Conservation (phyloP, 2,797 vertebrate genomes). For the Gila robusta region DNA sequence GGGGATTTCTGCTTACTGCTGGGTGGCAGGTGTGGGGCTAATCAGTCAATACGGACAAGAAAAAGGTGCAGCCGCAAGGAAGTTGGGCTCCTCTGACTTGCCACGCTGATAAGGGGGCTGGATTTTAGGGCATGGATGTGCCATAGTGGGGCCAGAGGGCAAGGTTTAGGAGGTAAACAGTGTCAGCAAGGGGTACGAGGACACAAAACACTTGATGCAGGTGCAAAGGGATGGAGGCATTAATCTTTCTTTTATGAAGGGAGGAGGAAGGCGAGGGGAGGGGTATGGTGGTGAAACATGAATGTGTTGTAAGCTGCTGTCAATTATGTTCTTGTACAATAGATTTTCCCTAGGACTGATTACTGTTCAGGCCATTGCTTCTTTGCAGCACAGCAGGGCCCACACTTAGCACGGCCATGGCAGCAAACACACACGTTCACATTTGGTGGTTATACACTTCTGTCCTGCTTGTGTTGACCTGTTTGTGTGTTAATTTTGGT, state of each 20-base stretch:
- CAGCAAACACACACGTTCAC: not conserved
- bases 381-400: conserved; percentile 29
- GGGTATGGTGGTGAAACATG: conserved; percentile 66
- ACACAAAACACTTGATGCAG: conserved; percentile 76
- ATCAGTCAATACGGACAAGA: conserved; percentile 71
- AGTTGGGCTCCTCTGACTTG: conserved; percentile 27
- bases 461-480: not conserved
- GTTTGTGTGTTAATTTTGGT: not conserved
- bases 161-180: conserved; percentile 67
- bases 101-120: conserved; percentile 36
- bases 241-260: conserved; percentile 77
- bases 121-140: conserved; percentile 70
- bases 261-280: conserved; percentile 52
- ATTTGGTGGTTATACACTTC: not conserved
- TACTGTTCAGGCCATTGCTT: not conserved
- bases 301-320: conserved; percentile 71
- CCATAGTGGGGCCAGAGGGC: conserved; percentile 62
- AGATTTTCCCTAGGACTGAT: conserved; percentile 29
- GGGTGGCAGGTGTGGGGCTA: conserved; percentile 80
- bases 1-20: conserved; percentile 69
- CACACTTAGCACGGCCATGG: not conserved
- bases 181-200: conserved; percentile 64
- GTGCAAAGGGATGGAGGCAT: conserved; percentile 72
- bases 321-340: conserved; percentile 71
- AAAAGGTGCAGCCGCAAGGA: conserved; percentile 41